phyloP scores from a whole-genome alignment of 1,140 invertebrate genomes.

The Philotrypesis tridentata region DNA sequence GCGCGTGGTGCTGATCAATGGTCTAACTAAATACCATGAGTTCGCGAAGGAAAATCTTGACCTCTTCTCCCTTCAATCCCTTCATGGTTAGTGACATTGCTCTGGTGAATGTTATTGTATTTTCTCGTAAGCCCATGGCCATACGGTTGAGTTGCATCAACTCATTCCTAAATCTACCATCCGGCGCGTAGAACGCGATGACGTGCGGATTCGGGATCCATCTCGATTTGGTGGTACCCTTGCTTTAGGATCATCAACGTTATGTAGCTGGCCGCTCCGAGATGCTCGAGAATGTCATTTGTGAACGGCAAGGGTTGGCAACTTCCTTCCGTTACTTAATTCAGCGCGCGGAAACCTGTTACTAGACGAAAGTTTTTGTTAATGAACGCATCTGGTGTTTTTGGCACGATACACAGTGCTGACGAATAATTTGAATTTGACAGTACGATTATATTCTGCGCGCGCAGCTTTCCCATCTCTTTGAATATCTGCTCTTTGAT shows the following conservation, averaged over 20 bases:
- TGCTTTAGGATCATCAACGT: background rate
- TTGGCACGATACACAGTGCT: background rate
- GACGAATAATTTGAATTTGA: background rate
- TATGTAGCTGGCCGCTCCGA: background rate
- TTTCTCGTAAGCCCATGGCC: too few relatives aligned
- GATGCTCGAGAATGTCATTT: background rate
- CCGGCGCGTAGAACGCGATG: background rate
- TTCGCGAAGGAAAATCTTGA: too few relatives aligned
- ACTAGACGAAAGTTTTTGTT: background rate
- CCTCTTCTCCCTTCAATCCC: too few relatives aligned
- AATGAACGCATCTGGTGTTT: background rate
- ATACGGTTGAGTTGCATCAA: background rate
- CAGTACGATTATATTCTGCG: background rate
- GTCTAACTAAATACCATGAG: too few relatives aligned
- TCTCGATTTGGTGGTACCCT: background rate
- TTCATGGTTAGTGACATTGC: too few relatives aligned
- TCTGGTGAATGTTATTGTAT: too few relatives aligned
- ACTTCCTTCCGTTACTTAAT: background rate
- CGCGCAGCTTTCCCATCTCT: too few relatives aligned
- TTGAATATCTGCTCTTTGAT: too few relatives aligned
- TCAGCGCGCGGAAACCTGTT: background rate
- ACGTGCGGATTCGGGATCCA: background rate
- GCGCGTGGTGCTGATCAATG: too few relatives aligned
- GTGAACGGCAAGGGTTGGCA: background rate
- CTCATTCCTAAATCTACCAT: background rate